These are phyloP conservation scores for Phaenicophaeus curvirostris DNA, from an alignment of 2,797 vertebrate genomes.

Conservation along the genomic window DNA sequence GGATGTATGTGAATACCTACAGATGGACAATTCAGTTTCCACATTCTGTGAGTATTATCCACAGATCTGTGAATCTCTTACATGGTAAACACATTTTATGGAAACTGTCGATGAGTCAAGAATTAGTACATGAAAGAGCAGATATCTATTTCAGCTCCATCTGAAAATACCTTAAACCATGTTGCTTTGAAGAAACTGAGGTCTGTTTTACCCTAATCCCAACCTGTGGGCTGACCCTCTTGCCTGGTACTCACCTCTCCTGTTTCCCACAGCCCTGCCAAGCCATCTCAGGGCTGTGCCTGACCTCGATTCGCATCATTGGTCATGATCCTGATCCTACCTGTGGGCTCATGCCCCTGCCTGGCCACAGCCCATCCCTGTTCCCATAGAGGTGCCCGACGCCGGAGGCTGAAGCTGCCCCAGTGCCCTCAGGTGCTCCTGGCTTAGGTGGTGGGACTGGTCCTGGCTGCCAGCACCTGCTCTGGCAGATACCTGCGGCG, in stretches of 20 bases:
- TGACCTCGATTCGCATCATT: fast-evolving
- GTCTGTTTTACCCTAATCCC: not conserved
- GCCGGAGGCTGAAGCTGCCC: not conserved
- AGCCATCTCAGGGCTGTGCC: not conserved
- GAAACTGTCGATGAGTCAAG: not conserved
- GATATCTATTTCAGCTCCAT: not conserved
- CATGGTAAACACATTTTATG: not conserved
- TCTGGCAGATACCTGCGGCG: fast-evolving
- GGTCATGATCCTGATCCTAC: fast-evolving
- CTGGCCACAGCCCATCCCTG: not conserved
- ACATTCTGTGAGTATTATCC: not conserved
- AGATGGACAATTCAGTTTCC: not conserved
- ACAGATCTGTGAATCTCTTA: not conserved
- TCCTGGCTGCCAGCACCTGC: not conserved
- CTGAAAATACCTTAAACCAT: not conserved
- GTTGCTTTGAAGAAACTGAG: not conserved
- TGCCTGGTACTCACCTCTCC: not conserved
- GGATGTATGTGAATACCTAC: not conserved
- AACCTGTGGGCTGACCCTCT: not conserved
- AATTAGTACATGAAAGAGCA: not conserved
- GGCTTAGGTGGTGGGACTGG: fast-evolving
- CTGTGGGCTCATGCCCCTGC: fast-evolving
- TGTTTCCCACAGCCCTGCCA: not conserved
- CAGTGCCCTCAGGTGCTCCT: fast-evolving
- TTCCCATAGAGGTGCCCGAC: fast-evolving